Evolutionary conservation across 2,797 vertebrate genomes (phyloP).

Genomic region (Xenopus petersii): DNA sequence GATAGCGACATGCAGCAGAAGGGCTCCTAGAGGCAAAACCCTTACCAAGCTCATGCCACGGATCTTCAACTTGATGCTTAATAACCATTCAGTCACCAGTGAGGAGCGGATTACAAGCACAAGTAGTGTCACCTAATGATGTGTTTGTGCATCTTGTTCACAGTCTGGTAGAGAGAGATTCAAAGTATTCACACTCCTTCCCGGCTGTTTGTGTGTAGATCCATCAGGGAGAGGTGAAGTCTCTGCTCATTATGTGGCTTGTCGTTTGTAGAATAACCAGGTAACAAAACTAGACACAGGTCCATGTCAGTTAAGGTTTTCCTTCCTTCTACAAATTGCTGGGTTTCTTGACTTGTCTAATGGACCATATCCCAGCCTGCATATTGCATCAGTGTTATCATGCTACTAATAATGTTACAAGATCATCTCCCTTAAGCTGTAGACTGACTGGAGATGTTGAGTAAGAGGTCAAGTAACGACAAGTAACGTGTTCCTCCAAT

Average conservation of each 20-base stretch:
- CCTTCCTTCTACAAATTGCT: no score
- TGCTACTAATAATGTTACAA: not conserved
- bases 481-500: no score
- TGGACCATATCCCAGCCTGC: not conserved
- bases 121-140: not conserved
- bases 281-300: not conserved
- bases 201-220: not conserved
- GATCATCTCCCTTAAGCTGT: no score
- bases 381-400: not conserved
- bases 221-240: not conserved
- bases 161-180: not conserved
- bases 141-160: conserved; percentile 5
- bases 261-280: not conserved
- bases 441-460: no score
- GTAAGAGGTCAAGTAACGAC: no score
- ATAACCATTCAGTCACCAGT: not conserved
- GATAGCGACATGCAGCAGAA: conserved; percentile 17
- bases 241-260: not conserved
- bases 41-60: not conserved
- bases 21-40: conserved; percentile 11
- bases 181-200: not conserved
- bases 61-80: not conserved
- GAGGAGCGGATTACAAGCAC: not conserved
- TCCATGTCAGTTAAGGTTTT: not conserved
- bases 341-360: no score